Base-by-base conservation (phyloP, 2,888 invertebrate species). In the Pardosa pseudoannulata region DNA sequence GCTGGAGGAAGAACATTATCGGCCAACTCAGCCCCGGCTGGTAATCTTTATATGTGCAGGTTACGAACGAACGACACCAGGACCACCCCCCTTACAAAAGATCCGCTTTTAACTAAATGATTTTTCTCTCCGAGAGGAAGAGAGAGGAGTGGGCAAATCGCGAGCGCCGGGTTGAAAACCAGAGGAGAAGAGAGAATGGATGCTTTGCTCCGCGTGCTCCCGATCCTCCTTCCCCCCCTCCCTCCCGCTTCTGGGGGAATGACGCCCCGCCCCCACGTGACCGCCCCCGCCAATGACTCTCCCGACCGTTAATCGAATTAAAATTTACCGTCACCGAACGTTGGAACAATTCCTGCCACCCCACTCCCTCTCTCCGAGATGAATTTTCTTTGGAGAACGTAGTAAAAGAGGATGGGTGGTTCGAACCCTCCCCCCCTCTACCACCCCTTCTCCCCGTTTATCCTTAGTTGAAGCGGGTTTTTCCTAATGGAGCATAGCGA, bases 231-330 rank as follows among this genome's bases (percentile, higher is more conserved):
- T 67, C 36, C 32, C 46, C 32, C 36, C 72, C n/a, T n/a, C n/a
- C n/a, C n/a, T n/a, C n/a, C 65, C 75, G 27, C 56, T 9, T 36
- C 41, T 75, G 62, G 65, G 56, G 62, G 73, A 62, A 32, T 16
- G 56, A 41, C 36, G 73, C 32, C 67, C 78, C 62, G 80, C 86
- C 80, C 86, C 86, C 86, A 71, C 86, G 75, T 80, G 86, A 80
- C 80, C 75, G 75, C 74, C 68, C 86, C 86, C 86, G 86, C 86
- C 86, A 87, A 87, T 87, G 79, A 80, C 80, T 79, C 86, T 87
- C 79, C 75, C 86, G 86, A 87, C 86, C 64, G 79, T 87, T 87
- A 87, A 87, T 87, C 86, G 86, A 87, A 87, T 87, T 87, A 87
- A 87, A 87, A 87, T 87, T 87, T 87, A 87, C 86, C 86, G 86